Conservation (phyloP, 2,888 invertebrate species). For the Tetranychus truncatus region DNA sequence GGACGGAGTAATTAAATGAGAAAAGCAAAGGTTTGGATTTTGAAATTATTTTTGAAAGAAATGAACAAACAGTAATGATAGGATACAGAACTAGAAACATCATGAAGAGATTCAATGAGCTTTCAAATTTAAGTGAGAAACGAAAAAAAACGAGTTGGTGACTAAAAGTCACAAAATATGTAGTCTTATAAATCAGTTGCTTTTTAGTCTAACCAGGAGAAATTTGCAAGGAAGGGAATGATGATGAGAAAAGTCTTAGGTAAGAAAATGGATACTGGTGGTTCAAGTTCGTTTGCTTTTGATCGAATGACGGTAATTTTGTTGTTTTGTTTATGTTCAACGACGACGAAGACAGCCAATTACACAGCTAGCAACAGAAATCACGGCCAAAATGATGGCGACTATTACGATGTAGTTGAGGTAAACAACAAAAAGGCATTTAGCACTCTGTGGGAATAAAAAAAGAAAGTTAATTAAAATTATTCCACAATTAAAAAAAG, state of each 20-base stretch:
- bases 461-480: neutral
- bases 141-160: neutral
- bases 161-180: neutral
- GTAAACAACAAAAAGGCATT: constrained; percentile 2
- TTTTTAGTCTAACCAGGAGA: neutral
- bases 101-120: neutral
- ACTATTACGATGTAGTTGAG: constrained; percentile 2
- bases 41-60: neutral
- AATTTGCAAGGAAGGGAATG: neutral
- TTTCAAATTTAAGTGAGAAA: neutral
- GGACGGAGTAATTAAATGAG: neutral
- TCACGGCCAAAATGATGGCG: neutral
- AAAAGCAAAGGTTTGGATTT: neutral
- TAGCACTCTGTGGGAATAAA: constrained; percentile 3
- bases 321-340: neutral
- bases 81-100: neutral
- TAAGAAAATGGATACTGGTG: neutral
- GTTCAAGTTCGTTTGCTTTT: neutral
- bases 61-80: neutral
- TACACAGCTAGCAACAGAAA: neutral
- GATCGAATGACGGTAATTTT: neutral
- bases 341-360: constrained; percentile 2
- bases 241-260: neutral
- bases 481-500: neutral
- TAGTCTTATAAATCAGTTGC: neutral